Evolutionary conservation across 2,888 invertebrate genomes (phyloP).

Genomic region (Lepas anatifera): DNA sequence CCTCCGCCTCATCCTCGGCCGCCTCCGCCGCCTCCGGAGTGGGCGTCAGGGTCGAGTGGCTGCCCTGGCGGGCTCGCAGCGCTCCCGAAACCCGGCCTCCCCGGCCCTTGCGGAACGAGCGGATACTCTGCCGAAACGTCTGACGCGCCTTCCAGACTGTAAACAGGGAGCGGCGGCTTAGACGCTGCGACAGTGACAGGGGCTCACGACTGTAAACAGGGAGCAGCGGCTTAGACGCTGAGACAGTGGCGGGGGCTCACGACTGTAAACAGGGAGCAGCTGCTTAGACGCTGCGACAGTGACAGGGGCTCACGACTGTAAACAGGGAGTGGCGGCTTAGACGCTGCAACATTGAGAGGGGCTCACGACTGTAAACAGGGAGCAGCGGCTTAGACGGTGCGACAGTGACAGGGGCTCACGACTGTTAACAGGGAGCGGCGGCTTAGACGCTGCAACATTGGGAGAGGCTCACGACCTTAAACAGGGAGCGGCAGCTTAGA

Average conservation of each 20-base stretch:
- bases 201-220: slow-evolving; percentile 34
- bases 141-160: slow-evolving; percentile 49
- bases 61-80: slow-evolving; percentile 17
- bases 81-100: slow-evolving; percentile 34
- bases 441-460: too few species aligned
- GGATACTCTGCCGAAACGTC: slow-evolving; percentile 29
- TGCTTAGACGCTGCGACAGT: not conserved
- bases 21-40: not conserved
- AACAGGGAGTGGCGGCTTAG: slow-evolving; percentile 12
- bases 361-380: not conserved
- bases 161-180: slow-evolving; percentile 19
- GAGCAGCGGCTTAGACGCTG: not conserved
- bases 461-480: too few species aligned
- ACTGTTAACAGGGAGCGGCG: too few species aligned
- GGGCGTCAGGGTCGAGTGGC: slow-evolving; percentile 18
- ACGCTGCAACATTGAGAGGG: not conserved
- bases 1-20: slow-evolving; percentile 30
- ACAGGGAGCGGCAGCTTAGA: too few species aligned
- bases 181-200: not conserved
- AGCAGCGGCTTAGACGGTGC: too few species aligned
- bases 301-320: slow-evolving; percentile 34
- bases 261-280: slow-evolving; percentile 34
- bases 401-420: too few species aligned
- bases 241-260: not conserved
- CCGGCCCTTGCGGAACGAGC: slow-evolving; percentile 37